Percentiles rank a stretch among this genome's conserved stretches.
Evolutionary conservation across 2,113 vertebrate species (phyloP).

Genomic region (Aldabrachelys gigantea): DNA sequence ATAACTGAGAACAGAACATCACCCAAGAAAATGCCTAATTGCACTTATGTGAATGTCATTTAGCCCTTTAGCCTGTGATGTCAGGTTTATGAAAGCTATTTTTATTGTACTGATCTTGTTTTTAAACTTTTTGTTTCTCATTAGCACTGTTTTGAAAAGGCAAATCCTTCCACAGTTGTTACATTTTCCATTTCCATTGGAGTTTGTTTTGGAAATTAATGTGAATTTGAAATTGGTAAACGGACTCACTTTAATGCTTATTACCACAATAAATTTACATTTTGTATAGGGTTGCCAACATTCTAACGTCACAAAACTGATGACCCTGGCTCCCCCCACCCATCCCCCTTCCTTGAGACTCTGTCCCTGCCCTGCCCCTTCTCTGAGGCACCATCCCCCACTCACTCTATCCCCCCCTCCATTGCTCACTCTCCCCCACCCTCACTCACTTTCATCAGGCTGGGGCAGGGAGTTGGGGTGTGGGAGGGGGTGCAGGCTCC

Average conservation of each 20-base stretch:
- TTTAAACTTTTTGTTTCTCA: background rate
- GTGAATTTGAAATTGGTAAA: background rate
- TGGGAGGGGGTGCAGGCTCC: too few relatives aligned
- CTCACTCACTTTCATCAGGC: too few relatives aligned
- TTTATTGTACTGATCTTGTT: background rate
- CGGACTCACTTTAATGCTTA: background rate
- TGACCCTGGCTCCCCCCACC: too few relatives aligned
- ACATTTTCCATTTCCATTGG: background rate
- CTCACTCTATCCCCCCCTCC: too few relatives aligned
- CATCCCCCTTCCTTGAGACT: too few relatives aligned
- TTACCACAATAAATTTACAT: background rate
- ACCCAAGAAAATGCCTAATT: background rate
- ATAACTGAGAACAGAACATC: background rate
- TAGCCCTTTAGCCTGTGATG: background rate
- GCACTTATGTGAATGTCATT: background rate
- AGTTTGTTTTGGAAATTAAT: background rate
- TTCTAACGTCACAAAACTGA: too few relatives aligned
- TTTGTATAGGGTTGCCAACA: background rate
- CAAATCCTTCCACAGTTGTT: too few relatives aligned
- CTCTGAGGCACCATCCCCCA: too few relatives aligned
- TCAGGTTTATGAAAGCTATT: background rate
- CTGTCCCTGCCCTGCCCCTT: too few relatives aligned
- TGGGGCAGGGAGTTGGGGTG: too few relatives aligned
- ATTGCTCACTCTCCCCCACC: too few relatives aligned
- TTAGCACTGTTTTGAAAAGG: background rate